A percentile compares a stretch with the other conserved stretches of the same genome.
Conservation (phyloP, 2,113 vertebrate genomes). For the Equus przewalskii region DNA sequence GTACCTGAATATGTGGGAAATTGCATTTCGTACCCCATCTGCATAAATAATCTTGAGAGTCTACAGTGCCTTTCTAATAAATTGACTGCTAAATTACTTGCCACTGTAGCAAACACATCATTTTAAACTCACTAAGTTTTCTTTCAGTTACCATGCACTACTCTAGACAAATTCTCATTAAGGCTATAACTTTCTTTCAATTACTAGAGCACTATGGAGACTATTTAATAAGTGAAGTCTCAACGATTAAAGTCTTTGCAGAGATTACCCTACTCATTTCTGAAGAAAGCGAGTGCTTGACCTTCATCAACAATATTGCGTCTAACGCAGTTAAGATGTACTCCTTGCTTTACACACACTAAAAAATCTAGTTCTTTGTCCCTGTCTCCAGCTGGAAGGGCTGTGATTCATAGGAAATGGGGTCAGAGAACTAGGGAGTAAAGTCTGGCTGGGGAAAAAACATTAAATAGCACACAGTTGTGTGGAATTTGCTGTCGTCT, state of each 20-base stretch:
- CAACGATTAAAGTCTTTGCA: slow-evolving; percentile 65
- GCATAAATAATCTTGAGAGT: slow-evolving; percentile 63
- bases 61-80: slow-evolving; percentile 72
- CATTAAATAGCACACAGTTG: neutral
- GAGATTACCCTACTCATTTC: slow-evolving; percentile 60
- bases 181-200: slow-evolving; percentile 61
- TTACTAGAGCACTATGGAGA: slow-evolving; percentile 40
- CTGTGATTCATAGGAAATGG: slow-evolving; percentile 35
- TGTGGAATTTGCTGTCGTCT: neutral
- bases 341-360: neutral
- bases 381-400: slow-evolving; percentile 18
- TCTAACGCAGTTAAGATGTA: neutral
- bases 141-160: slow-evolving; percentile 44
- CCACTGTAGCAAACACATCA: slow-evolving; percentile 68
- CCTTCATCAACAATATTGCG: slow-evolving; percentile 47
- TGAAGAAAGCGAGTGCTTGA: slow-evolving; percentile 12
- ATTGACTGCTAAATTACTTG: slow-evolving; percentile 76
- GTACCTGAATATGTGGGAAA: slow-evolving; percentile 59
- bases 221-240: slow-evolving; percentile 56
- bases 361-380: slow-evolving; percentile 18
- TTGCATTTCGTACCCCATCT: slow-evolving; percentile 51
- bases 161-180: slow-evolving; percentile 72
- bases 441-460: slow-evolving; percentile 30
- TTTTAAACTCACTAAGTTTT: slow-evolving; percentile 59
- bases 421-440: slow-evolving; percentile 38